A percentile compares a stretch with the other conserved stretches of the same genome.
phyloP scores from a whole-genome alignment of 2,113 vertebrate species.

The Mesoclemmys tuberculata region DNA sequence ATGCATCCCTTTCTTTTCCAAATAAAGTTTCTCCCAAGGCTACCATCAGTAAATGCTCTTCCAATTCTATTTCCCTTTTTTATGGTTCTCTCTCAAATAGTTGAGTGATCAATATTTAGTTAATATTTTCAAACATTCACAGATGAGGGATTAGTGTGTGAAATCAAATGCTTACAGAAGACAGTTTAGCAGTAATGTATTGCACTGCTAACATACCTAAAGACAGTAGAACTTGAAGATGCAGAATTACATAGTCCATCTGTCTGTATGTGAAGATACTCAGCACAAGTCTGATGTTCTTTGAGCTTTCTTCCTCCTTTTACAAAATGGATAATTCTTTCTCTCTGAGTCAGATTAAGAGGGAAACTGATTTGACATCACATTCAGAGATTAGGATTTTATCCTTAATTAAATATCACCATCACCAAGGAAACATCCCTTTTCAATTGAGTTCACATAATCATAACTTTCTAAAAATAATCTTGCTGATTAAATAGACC shows the following conservation, averaged over 20 bases:
- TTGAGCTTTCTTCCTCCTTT: conserved; percentile 9
- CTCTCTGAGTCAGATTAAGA: background rate
- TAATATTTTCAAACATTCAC: background rate
- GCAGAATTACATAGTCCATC: rapidly evolving
- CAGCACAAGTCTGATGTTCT: background rate
- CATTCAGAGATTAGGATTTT: conserved; percentile 18
- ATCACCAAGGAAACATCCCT: conserved; percentile 68
- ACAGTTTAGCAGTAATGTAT: background rate
- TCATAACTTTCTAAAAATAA: conserved; percentile 71
- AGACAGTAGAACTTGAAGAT: background rate
- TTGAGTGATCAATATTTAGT: background rate
- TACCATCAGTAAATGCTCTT: background rate
- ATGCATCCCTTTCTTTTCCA: background rate
- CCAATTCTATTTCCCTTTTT: background rate
- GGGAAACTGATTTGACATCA: conserved; percentile 9
- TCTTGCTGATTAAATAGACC: conserved; percentile 61
- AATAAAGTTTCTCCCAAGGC: background rate
- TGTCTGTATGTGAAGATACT: background rate
- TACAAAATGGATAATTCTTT: conserved; percentile 5
- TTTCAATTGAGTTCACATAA: conserved; percentile 59
- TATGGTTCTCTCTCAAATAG: background rate
- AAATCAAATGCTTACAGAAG: background rate
- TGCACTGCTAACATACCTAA: background rate
- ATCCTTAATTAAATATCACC: conserved; percentile 59
- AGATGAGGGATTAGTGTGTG: background rate